Percentiles rank a stretch among this genome's conserved stretches.
Conservation (phyloP, 1,140 invertebrate species). For the Macrobrachium nipponense region DNA sequence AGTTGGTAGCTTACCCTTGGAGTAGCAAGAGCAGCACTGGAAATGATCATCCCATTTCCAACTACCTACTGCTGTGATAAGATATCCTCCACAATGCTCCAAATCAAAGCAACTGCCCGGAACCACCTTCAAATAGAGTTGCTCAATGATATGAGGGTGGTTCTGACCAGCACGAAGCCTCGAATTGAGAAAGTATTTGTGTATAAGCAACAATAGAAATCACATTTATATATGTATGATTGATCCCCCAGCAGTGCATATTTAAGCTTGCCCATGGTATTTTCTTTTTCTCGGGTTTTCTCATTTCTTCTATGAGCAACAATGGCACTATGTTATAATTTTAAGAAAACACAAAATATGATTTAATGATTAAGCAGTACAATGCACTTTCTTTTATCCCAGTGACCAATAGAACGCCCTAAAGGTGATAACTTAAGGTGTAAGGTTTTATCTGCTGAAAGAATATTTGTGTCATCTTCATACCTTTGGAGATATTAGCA, state of each 20-base stretch:
- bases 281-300: background rate
- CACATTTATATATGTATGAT: slow-evolving; percentile 3
- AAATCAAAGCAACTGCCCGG: slow-evolving; percentile 26
- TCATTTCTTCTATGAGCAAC: too few species aligned
- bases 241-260: background rate
- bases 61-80: slow-evolving; percentile 7
- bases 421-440: too few species aligned
- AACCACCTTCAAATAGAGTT: slow-evolving; percentile 16
- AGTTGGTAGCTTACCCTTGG: slow-evolving; percentile 1
- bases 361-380: too few species aligned
- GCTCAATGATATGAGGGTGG: slow-evolving; percentile 17
- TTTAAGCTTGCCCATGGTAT: background rate
- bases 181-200: slow-evolving; percentile 8
- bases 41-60: slow-evolving; percentile 32
- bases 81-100: slow-evolving; percentile 4
- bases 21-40: slow-evolving; percentile 3
- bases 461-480: too few species aligned
- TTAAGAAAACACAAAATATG: too few species aligned
- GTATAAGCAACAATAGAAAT: slow-evolving; percentile 7
- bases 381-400: too few species aligned
- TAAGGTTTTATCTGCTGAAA: too few species aligned
- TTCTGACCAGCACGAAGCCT: background rate
- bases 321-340: too few species aligned
- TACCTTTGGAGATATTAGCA: too few species aligned
- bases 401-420: too few species aligned